These are phyloP conservation scores for Urocynchramus pylzowi DNA, from an alignment of 2,113 vertebrate species.

Conservation along the genomic window DNA sequence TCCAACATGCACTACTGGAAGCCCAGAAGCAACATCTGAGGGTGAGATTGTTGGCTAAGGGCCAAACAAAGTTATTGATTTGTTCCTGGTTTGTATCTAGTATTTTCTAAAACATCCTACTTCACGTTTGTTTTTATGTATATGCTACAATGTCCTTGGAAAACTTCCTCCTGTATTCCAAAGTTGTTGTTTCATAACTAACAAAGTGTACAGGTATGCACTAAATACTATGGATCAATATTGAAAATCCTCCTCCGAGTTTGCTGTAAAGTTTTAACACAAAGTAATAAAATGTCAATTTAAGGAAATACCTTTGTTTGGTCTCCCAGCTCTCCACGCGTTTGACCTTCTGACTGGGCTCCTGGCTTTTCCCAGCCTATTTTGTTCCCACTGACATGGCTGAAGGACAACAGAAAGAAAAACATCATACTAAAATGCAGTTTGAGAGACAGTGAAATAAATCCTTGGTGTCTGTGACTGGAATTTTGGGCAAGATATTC, in stretches of 20 bases:
- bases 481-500: neutral
- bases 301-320: slow-evolving; percentile 81
- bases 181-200: neutral
- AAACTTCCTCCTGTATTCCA: neutral
- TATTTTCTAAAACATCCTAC: neutral
- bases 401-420: slow-evolving; percentile 57
- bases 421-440: neutral
- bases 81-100: neutral
- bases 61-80: neutral
- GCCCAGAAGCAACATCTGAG: neutral
- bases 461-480: neutral
- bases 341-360: slow-evolving; percentile 74
- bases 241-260: neutral
- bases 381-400: slow-evolving; percentile 87
- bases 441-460: neutral
- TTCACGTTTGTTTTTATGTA: neutral
- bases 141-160: neutral
- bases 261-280: neutral
- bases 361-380: slow-evolving; percentile 83
- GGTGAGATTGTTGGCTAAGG: neutral
- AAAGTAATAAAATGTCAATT: neutral
- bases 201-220: neutral
- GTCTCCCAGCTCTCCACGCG: slow-evolving; percentile 79
- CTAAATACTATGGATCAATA: neutral
- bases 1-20: neutral